Conservation (phyloP, 2,797 vertebrate genomes). For the Antrozous pallidus region DNA sequence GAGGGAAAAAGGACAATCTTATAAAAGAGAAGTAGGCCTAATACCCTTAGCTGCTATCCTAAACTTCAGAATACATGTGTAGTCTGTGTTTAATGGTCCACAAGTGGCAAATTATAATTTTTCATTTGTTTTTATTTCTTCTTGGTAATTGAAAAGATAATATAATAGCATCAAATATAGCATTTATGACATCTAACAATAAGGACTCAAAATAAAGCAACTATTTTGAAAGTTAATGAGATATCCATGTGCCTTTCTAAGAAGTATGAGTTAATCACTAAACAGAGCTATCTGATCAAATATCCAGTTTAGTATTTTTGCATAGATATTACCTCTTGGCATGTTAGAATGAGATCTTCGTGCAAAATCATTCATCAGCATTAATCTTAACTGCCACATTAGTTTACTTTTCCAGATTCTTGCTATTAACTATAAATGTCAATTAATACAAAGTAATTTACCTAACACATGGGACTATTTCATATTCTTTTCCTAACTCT, state of each 20-base stretch:
- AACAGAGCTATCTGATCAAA: slow-evolving; percentile 17
- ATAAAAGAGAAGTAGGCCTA: slow-evolving; percentile 9
- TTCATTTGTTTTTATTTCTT: slow-evolving; percentile 66
- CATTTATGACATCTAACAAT: slow-evolving; percentile 39
- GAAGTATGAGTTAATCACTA: slow-evolving; percentile 38
- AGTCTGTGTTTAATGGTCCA: slow-evolving; percentile 51
- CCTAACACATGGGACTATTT: neutral
- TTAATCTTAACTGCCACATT: neutral
- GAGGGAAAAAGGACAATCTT: neutral
- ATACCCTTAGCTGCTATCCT: neutral
- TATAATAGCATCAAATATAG: slow-evolving; percentile 42
- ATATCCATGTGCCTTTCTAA: neutral
- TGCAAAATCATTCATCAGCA: slow-evolving; percentile 34
- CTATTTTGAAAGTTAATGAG: slow-evolving; percentile 46
- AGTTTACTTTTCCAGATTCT: neutral
- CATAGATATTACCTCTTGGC: neutral
- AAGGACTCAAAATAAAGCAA: slow-evolving; percentile 9
- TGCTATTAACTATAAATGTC: neutral
- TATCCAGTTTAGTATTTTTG: slow-evolving; percentile 6
- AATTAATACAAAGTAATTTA: neutral
- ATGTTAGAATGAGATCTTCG: neutral
- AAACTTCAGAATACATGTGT: neutral
- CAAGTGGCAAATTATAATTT: slow-evolving; percentile 50
- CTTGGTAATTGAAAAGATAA: slow-evolving; percentile 50
- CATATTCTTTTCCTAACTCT: neutral